Evolutionary conservation across 2,888 invertebrate genomes (phyloP).

Genomic region (Spilarctia lutea): DNA sequence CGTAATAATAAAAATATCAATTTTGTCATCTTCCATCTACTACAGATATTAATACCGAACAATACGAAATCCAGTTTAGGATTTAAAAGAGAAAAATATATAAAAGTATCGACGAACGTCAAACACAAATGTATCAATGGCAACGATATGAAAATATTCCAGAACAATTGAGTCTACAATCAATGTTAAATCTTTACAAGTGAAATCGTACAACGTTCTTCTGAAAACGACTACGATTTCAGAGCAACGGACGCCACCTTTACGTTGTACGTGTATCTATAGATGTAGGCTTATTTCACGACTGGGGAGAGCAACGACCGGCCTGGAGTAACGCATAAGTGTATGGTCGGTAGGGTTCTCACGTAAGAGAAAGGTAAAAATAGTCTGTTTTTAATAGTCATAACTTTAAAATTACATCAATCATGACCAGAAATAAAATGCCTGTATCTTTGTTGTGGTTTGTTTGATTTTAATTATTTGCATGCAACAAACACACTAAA

Average conservation of each 20-base stretch:
- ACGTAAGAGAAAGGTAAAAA: neutral
- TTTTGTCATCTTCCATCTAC: neutral
- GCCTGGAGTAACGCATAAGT: constrained; percentile 36
- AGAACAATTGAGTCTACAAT: neutral
- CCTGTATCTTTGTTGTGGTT: no score
- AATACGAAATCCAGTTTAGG: neutral
- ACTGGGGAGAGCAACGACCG: constrained; percentile 42
- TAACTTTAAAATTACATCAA: no score
- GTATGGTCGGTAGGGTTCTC: constrained; percentile 21
- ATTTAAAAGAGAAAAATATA: neutral
- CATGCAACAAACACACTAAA: neutral
- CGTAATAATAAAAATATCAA: neutral
- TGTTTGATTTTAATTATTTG: no score
- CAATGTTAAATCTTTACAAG: constrained; percentile 12
- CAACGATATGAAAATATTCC: neutral
- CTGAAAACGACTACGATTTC: constrained; percentile 6
- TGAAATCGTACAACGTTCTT: constrained; percentile 13
- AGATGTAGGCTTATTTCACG: constrained; percentile 32
- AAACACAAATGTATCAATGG: neutral
- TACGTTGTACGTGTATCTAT: constrained; percentile 4
- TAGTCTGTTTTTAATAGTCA: no score
- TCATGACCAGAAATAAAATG: no score
- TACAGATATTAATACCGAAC: neutral
- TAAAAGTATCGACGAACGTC: neutral
- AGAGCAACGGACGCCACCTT: neutral